Percentiles rank a stretch among this genome's conserved stretches.
Conservation (phyloP, 1,140 invertebrate genomes). For the Adoxophyes honmai region DNA sequence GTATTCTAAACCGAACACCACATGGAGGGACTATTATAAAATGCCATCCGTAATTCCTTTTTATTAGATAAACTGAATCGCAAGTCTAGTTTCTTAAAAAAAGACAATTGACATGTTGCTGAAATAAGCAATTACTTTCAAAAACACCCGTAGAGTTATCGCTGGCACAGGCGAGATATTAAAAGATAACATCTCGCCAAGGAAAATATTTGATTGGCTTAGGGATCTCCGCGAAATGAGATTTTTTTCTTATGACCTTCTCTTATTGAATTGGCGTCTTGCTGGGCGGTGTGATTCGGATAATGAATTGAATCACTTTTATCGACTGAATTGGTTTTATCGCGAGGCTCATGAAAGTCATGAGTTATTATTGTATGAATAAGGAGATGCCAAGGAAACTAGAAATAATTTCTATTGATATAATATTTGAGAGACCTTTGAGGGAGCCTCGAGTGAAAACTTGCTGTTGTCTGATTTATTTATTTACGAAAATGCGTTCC, state of each 20-base stretch:
- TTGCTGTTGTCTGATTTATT: too few species aligned
- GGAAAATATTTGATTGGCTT: slow-evolving; percentile 53
- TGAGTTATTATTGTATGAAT: not conserved
- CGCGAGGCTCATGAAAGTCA: slow-evolving; percentile 9
- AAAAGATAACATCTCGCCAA: slow-evolving; percentile 51
- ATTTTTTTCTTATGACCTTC: slow-evolving; percentile 26
- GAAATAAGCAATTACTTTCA: too few species aligned
- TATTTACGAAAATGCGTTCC: too few species aligned
- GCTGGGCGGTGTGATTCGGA: slow-evolving; percentile 18
- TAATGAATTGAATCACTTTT: slow-evolving; percentile 16
- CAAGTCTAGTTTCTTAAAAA: too few species aligned
- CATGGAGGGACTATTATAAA: too few species aligned
- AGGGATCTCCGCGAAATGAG: slow-evolving; percentile 16
- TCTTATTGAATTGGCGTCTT: slow-evolving; percentile 24
- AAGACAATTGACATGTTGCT: too few species aligned
- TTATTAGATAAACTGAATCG: too few species aligned
- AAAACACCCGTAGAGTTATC: not conserved
- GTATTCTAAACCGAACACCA: too few species aligned
- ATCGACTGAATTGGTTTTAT: slow-evolving; percentile 8
- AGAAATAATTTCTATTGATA: not conserved
- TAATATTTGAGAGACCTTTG: too few species aligned
- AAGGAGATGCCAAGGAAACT: not conserved
- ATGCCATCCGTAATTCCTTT: too few species aligned
- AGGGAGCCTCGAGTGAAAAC: too few species aligned
- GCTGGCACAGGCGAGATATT: slow-evolving; percentile 32